Evolutionary conservation across 2,113 vertebrate species (phyloP).

Genomic region (Macroglossus sobrinus): DNA sequence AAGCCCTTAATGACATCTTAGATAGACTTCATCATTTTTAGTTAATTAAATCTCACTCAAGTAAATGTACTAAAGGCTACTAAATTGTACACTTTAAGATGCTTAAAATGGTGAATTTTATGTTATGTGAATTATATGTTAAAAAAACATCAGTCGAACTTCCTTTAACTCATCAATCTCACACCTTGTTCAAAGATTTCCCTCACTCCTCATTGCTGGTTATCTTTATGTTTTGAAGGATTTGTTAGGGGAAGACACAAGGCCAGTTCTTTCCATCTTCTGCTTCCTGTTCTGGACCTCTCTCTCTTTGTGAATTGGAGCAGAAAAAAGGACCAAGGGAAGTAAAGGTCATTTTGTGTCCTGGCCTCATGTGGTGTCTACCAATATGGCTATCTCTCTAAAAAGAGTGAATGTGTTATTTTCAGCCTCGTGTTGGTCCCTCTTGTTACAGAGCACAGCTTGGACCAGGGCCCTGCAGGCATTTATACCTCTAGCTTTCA

Average conservation of each 20-base stretch:
- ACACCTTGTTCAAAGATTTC: not conserved
- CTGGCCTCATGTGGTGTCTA: not conserved
- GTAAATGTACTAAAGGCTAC: not conserved
- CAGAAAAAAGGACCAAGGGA: not conserved
- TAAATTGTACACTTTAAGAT: not conserved
- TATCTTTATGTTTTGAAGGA: not conserved
- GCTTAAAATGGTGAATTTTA: not conserved
- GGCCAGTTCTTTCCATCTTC: no score
- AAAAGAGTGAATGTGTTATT: not conserved
- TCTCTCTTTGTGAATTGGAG: not conserved
- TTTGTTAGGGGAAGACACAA: not conserved
- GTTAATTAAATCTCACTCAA: slow-evolving; percentile 9
- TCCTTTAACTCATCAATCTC: not conserved
- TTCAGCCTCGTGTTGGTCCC: not conserved
- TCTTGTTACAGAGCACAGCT: not conserved
- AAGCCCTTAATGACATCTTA: not conserved
- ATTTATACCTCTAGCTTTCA: not conserved
- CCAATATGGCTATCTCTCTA: not conserved
- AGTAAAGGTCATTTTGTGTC: not conserved
- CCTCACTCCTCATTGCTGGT: rapidly evolving
- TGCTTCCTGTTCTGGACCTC: not conserved
- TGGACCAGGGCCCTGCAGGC: not conserved
- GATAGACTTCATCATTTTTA: not conserved
- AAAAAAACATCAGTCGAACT: not conserved
- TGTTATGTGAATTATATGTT: not conserved